phyloP scores from a whole-genome alignment of 2,797 vertebrate genomes.

The Anniella stebbinsi region DNA sequence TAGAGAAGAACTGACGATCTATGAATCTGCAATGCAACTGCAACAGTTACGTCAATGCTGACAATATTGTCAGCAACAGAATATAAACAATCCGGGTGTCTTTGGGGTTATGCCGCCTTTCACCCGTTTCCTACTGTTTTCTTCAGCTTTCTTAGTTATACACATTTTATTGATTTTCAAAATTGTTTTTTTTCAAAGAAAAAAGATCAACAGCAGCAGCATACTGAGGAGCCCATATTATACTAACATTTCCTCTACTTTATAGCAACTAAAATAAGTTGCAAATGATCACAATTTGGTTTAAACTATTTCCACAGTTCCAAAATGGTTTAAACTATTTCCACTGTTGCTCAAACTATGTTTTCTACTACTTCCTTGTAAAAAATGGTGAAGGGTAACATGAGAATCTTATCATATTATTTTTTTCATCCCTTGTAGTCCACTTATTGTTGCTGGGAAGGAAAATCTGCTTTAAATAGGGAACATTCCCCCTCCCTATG shows the following conservation, averaged over 20 bases:
- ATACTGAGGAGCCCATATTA: too few relatives aligned
- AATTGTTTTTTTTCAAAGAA: too few relatives aligned
- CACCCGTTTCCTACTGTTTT: background rate
- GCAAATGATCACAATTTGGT: too few relatives aligned
- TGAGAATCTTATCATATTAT: fast-evolving
- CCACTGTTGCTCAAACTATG: too few relatives aligned
- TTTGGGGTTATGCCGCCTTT: background rate
- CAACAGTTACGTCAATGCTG: background rate
- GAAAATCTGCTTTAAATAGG: background rate
- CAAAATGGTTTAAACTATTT: too few relatives aligned
- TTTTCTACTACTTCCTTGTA: background rate
- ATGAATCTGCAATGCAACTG: fast-evolving
- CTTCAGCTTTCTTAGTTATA: too few relatives aligned
- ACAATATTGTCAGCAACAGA: fast-evolving
- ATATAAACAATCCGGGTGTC: background rate
- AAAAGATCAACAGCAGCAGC: too few relatives aligned
- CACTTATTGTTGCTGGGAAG: background rate
- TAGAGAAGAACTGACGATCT: background rate
- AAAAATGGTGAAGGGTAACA: background rate
- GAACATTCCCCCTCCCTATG: too few relatives aligned
- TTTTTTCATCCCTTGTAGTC: background rate
- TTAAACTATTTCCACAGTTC: too few relatives aligned
- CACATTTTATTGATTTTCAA: too few relatives aligned
- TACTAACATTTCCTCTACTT: too few relatives aligned
- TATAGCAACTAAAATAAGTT: too few relatives aligned